Conservation (phyloP, 53 echinoderm and acorn worm species). For the Astropecten irregularis region DNA sequence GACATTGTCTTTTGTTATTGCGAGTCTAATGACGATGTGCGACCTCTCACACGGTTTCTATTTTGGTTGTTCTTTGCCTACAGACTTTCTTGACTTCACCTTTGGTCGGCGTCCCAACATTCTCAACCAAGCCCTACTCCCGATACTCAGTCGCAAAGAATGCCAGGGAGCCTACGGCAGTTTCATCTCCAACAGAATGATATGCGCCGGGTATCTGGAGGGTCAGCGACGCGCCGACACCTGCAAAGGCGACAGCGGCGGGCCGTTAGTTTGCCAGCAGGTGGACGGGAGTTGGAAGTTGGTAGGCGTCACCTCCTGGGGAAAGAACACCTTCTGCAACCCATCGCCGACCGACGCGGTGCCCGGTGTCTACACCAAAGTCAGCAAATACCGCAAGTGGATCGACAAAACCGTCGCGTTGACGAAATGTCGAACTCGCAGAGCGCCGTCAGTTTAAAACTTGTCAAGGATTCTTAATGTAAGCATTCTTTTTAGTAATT, state of each 20-base stretch:
- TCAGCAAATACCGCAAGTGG: constrained; percentile 85
- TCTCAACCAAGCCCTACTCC: constrained; percentile 79
- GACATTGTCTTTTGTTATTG: no score
- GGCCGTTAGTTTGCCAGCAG: constrained; percentile 83
- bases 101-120: constrained; percentile 50
- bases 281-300: constrained; percentile 68
- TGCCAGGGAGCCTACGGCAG: constrained; percentile 73
- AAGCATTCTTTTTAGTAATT: no score
- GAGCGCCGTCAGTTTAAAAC: background rate
- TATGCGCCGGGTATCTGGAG: constrained; percentile 77
- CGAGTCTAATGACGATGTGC: no score
- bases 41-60: background rate
- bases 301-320: constrained; percentile 94
- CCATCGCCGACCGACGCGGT: constrained; percentile 54
- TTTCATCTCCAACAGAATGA: constrained; percentile 63
- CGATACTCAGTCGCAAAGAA: constrained; percentile 61
- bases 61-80: no score
- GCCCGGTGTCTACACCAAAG: constrained; percentile 90
- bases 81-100: constrained; percentile 58
- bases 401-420: constrained; percentile 67
- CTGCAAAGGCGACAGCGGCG: constrained; percentile 96
- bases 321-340: constrained; percentile 73
- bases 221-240: constrained; percentile 71
- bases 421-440: constrained; percentile 57
- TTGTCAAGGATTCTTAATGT: no score